Conservation (phyloP, 2,113 vertebrate species). For the Odontesthes bonariensis region DNA sequence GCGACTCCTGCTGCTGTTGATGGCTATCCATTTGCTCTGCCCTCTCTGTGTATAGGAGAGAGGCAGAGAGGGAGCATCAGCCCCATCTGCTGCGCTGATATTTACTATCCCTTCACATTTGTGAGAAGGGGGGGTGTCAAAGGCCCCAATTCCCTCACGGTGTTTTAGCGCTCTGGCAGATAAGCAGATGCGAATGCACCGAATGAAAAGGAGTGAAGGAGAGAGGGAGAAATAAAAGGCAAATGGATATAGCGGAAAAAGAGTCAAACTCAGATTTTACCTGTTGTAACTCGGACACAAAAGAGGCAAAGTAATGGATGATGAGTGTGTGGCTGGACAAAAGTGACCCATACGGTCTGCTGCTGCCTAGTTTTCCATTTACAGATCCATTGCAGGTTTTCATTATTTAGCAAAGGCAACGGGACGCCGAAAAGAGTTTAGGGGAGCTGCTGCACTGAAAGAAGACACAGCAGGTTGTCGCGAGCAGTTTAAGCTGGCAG, state of each 20-base stretch:
- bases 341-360: constrained; percentile 26
- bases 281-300: constrained; percentile 50
- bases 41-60: constrained; percentile 49
- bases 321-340: constrained; percentile 43
- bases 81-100: constrained; percentile 79
- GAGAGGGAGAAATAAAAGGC: constrained; percentile 19
- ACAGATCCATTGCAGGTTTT: constrained; percentile 55
- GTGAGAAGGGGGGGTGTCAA: constrained; percentile 52
- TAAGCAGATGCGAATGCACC: constrained; percentile 39
- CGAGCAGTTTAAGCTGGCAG: constrained; percentile 46
- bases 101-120: constrained; percentile 76
- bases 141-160: constrained; percentile 69
- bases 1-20: constrained; percentile 79
- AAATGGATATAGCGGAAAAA: neutral
- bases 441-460: constrained; percentile 19
- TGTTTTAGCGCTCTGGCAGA: constrained; percentile 68
- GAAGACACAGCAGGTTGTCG: constrained; percentile 58
- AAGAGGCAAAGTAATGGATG: constrained; percentile 46
- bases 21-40: constrained; percentile 77
- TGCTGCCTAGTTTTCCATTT: constrained; percentile 62
- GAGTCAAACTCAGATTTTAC: constrained; percentile 64
- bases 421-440: constrained; percentile 57
- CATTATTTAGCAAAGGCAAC: constrained; percentile 57
- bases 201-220: constrained; percentile 32
- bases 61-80: constrained; percentile 70